Conservation (phyloP, 2,797 vertebrate genomes). For the Mastacembelus armatus region DNA sequence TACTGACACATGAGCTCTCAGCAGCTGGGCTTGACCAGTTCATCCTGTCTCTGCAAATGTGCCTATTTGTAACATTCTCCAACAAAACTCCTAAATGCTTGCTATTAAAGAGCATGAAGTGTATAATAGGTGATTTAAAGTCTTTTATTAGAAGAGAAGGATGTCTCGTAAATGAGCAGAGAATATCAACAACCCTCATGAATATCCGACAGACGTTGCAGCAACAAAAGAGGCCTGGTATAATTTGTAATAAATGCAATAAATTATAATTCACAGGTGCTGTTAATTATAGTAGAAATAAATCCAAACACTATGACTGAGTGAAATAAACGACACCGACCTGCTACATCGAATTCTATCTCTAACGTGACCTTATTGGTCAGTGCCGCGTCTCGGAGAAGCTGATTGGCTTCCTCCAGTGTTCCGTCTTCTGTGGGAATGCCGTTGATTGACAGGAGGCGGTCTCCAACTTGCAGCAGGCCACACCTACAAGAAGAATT, state of each 20-base stretch:
- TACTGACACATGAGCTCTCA: background rate
- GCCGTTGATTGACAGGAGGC: conserved; percentile 94
- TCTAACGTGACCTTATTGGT: conserved; percentile 92
- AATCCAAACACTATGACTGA: too few species aligned
- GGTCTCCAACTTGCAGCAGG: conserved; percentile 96
- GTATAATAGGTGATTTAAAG: background rate
- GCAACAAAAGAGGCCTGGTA: too few species aligned
- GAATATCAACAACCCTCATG: background rate
- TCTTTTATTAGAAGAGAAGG: background rate
- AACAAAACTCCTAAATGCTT: background rate
- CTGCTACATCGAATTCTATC: conserved; percentile 96
- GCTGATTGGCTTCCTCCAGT: conserved; percentile 96
- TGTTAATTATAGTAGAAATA: too few species aligned
- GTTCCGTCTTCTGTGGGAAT: conserved; percentile 96
- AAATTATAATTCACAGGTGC: too few species aligned
- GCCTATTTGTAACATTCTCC: background rate
- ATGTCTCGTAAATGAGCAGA: background rate
- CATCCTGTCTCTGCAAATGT: background rate
- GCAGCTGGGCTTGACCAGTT: conserved; percentile 2
- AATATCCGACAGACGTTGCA: too few species aligned
- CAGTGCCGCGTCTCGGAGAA: conserved; percentile 92
- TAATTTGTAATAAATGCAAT: too few species aligned
- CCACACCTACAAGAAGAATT: conserved; percentile 86
- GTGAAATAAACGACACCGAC: conserved; percentile 80
- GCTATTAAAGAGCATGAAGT: background rate